Evolutionary conservation across 2,888 invertebrate genomes (phyloP), one percentile per base, ranked within the genome.

Genomic region (Aphodius sticticus): DNA sequence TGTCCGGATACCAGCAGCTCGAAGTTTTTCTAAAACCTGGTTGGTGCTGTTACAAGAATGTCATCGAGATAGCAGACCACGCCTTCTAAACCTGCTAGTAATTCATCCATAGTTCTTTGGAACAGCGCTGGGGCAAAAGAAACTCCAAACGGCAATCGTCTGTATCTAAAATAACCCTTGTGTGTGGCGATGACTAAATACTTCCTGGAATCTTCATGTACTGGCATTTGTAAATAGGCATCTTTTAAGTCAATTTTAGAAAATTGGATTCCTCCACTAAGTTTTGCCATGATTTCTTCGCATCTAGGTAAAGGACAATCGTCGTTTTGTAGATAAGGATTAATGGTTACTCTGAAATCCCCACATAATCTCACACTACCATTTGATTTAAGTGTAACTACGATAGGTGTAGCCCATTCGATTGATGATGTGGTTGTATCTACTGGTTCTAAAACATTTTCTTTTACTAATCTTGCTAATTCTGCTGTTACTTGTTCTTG

Each of bases 371-470:
- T 36, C 15, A 85, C 70, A 6, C 75, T 82, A 0, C 83, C 84
- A 70, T 82, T 84, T 74, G 82, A 80, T 76, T 84, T 84, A 6
- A 83, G n/a, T n/a, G 76, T 76, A 16, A 84, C 70, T 2, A 84
- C 83, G 15, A 83, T 78, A 0, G 84, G 83, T 70, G 84, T 82
- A 9, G 83, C 82, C 83, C 84, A 84, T 81, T 83, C 82, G 71
- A 84, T 84, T 7, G 82, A 81, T n/a, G 70, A 9, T 14, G 38
- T 69, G 9, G 77, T 77, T 26, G 81, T 78, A 69, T 84, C 78
- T 1, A 84, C 81, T 35, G 81, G 83, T 82, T 84, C 82, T 38
- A 85, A 74, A 36, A 84, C 79, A 70, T 79, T 79, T 71, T 82
- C 78, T 16, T 77, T 16, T 6, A 84, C 81, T 26, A 84, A 80